phyloP scores from a whole-genome alignment of 2,888 invertebrate species.

The Euzophera pinguis region DNA sequence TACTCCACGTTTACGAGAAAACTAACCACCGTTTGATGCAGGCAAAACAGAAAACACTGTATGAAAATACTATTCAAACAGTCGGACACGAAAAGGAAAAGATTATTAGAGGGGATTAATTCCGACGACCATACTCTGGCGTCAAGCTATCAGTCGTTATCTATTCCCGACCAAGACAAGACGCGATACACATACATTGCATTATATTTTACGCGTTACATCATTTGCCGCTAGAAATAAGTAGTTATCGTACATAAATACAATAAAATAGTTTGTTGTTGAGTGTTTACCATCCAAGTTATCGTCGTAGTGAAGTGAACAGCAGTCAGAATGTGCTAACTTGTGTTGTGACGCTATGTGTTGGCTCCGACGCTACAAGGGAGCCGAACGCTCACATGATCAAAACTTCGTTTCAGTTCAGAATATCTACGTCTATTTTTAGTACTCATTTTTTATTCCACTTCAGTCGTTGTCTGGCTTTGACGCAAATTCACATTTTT shows the following conservation, averaged over 20 bases:
- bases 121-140: conserved; percentile 14
- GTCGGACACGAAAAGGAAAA: not conserved
- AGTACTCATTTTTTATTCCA: conserved; percentile 59
- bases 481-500: conserved; percentile 54
- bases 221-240: conserved; percentile 25
- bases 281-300: conserved; percentile 62
- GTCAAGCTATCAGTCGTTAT: conserved; percentile 42
- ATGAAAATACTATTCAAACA: not conserved
- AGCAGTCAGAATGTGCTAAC: conserved; percentile 47
- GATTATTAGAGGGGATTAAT: conserved; percentile 2
- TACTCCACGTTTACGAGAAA: not conserved
- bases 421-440: conserved; percentile 60
- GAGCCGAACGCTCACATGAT: conserved; percentile 61
- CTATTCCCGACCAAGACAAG: conserved; percentile 48
- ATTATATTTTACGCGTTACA: conserved; percentile 33
- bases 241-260: conserved; percentile 39
- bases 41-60: not conserved
- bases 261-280: conserved; percentile 24
- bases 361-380: conserved; percentile 57
- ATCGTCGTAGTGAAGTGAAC: conserved; percentile 54
- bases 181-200: conserved; percentile 30
- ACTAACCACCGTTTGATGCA: not conserved
- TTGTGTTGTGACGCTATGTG: conserved; percentile 51
- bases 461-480: conserved; percentile 57
- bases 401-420: conserved; percentile 53